phyloP scores from a whole-genome alignment of 2,888 invertebrate genomes.

The Euplexia lucipara region DNA sequence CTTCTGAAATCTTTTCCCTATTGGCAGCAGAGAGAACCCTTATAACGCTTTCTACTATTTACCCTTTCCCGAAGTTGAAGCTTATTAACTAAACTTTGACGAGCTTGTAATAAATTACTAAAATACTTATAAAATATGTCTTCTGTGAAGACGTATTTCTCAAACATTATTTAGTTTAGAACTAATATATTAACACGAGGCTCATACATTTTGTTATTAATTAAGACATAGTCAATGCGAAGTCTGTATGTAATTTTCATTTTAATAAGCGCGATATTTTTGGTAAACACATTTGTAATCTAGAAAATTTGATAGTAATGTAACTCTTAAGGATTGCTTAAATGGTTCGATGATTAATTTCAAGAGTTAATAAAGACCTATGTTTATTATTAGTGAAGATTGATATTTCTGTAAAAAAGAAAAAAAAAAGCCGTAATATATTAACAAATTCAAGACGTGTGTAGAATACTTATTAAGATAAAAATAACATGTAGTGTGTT shows the following conservation, averaged over 20 bases:
- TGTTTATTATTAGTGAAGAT: background rate
- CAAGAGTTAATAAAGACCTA: background rate
- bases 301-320: background rate
- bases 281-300: slow-evolving; percentile 10
- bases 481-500: too few relatives aligned
- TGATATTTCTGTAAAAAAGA: background rate
- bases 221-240: slow-evolving; percentile 46
- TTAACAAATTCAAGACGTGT: too few relatives aligned
- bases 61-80: slow-evolving; percentile 43
- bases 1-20: slow-evolving; percentile 7
- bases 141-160: slow-evolving; percentile 77
- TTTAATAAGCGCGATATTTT: slow-evolving; percentile 27
- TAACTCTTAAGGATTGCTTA: background rate
- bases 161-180: slow-evolving; percentile 56
- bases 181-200: slow-evolving; percentile 79
- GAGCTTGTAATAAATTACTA: slow-evolving; percentile 65
- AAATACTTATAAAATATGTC: slow-evolving; percentile 68
- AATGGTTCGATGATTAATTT: background rate
- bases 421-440: too few relatives aligned
- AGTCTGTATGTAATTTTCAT: slow-evolving; percentile 42
- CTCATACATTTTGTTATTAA: slow-evolving; percentile 64
- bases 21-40: background rate
- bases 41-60: slow-evolving; percentile 25
- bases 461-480: too few relatives aligned
- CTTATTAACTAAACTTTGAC: slow-evolving; percentile 47